Percentiles rank a stretch among this genome's conserved stretches.
Evolutionary conservation across 2,797 vertebrate species (phyloP).

Genomic region (Clamator glandarius): DNA sequence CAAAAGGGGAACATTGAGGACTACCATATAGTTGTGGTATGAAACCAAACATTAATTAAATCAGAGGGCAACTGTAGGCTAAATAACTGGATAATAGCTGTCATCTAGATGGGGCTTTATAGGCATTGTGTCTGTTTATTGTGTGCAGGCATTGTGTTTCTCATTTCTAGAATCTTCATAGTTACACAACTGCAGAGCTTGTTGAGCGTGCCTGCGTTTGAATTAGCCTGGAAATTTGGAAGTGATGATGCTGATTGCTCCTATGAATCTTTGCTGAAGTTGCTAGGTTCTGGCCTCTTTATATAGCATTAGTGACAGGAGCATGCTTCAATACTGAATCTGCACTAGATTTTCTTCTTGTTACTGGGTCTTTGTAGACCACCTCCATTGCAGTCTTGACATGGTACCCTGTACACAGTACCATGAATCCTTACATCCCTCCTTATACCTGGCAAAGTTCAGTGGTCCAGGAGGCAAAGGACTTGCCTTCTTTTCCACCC

Average conservation of each 20-base stretch:
- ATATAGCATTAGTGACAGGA: background rate
- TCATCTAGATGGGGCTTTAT: background rate
- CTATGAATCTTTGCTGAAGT: conserved; percentile 29
- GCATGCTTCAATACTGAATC: background rate
- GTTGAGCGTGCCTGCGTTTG: background rate
- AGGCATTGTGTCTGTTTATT: background rate
- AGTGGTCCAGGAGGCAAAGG: background rate
- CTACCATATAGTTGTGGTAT: background rate
- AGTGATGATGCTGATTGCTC: background rate
- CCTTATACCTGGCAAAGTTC: background rate
- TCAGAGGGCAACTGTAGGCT: background rate
- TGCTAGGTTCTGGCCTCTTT: conserved; percentile 6
- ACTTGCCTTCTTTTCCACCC: background rate
- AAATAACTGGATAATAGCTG: conserved; percentile 3
- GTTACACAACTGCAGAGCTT: conserved; percentile 8
- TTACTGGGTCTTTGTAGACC: background rate
- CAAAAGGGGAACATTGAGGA: background rate
- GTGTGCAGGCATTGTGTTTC: background rate
- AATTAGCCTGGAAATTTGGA: background rate
- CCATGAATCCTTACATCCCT: background rate
- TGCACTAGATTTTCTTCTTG: background rate
- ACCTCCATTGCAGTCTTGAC: background rate
- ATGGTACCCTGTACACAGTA: background rate
- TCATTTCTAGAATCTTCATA: background rate
- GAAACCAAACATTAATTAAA: background rate